Evolutionary conservation across 2,797 vertebrate genomes (phyloP).

Genomic region (Xiphophorus birchmanni): DNA sequence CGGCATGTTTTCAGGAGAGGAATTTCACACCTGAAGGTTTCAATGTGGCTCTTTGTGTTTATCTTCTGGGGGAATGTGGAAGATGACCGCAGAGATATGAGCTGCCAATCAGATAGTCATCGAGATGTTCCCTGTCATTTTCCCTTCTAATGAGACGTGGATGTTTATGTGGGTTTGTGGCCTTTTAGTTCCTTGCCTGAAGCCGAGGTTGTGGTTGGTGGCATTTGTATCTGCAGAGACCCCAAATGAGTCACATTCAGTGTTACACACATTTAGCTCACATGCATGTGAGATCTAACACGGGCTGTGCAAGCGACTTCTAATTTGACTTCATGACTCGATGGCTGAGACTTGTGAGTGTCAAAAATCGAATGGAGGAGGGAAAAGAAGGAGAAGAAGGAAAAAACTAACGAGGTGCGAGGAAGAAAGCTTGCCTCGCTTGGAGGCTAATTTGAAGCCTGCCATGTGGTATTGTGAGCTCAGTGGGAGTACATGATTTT

Average conservation of each 20-base stretch:
- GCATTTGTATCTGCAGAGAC: conserved; percentile 43
- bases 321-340: conserved; percentile 67
- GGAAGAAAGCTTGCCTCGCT: conserved; percentile 49
- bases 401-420: conserved; percentile 21
- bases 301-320: conserved; percentile 51
- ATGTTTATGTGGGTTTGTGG: conserved; percentile 62
- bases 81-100: conserved; percentile 27
- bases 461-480: conserved; percentile 62
- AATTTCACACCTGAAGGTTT: conserved; percentile 53
- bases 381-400: conserved; percentile 25
- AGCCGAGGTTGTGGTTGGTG: conserved; percentile 55
- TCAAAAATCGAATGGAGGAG: conserved; percentile 51
- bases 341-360: conserved; percentile 53
- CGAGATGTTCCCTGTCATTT: conserved; percentile 44
- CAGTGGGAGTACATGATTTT: conserved; percentile 68
- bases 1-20: conserved; percentile 15
- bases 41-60: conserved; percentile 23
- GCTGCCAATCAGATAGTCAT: conserved; percentile 21
- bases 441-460: conserved; percentile 70
- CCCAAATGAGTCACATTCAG: conserved; percentile 56
- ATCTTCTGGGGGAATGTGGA: conserved; percentile 25
- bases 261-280: conserved; percentile 33
- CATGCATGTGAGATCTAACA: conserved; percentile 50
- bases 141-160: conserved; percentile 43
- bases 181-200: conserved; percentile 61